These are phyloP conservation scores for Microctenopoma stevenorrisi DNA, from an alignment of 2,797 vertebrate species.

Conservation along the genomic window DNA sequence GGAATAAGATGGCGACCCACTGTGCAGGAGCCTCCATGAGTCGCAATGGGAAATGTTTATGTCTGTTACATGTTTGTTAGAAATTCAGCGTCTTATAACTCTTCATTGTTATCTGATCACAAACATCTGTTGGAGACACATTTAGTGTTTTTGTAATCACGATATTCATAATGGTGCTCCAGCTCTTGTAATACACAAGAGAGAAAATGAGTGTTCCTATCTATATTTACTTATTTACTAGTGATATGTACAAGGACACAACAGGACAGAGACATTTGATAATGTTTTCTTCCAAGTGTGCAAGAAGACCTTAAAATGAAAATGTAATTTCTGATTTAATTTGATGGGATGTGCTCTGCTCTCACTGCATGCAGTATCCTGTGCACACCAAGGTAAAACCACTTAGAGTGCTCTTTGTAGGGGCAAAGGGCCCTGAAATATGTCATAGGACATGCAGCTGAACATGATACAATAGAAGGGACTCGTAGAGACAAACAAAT, in stretches of 20 bases:
- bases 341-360: slow-evolving; percentile 49
- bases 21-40: slow-evolving; percentile 6
- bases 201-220: background rate
- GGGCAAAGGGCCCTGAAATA: background rate
- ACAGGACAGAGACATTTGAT: slow-evolving; percentile 44
- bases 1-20: slow-evolving; percentile 38
- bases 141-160: slow-evolving; percentile 6
- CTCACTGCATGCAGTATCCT: slow-evolving; percentile 9
- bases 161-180: background rate
- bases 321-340: slow-evolving; percentile 59
- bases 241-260: slow-evolving; percentile 27
- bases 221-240: slow-evolving; percentile 16
- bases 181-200: background rate
- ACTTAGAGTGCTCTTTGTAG: background rate
- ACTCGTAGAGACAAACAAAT: too few species aligned
- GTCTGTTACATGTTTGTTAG: slow-evolving; percentile 44
- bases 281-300: slow-evolving; percentile 49
- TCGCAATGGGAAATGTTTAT: slow-evolving; percentile 28
- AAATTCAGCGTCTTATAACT: slow-evolving; percentile 55
- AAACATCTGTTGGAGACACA: slow-evolving; percentile 12
- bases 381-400: slow-evolving; percentile 22
- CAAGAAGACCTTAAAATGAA: slow-evolving; percentile 61
- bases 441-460: background rate
- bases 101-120: slow-evolving; percentile 9
- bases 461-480: too few species aligned